A percentile compares a stretch with the other conserved stretches of the same genome.
These are phyloP conservation scores for Volucella inanis DNA, from an alignment of 2,888 invertebrate genomes.

Conservation along the genomic window DNA sequence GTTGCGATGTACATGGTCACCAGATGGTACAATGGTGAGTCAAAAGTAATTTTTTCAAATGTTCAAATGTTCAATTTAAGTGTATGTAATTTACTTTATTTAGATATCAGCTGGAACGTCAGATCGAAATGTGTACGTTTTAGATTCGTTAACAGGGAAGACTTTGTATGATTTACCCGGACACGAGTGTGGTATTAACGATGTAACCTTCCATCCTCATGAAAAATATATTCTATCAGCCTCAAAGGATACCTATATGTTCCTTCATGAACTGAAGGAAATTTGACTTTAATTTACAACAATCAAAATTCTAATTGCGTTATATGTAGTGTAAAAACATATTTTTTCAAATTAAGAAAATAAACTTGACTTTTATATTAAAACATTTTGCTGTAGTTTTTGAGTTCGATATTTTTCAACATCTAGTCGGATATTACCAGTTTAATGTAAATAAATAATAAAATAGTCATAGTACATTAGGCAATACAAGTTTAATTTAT, in stretches of 20 bases:
- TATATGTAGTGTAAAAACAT: too few relatives aligned
- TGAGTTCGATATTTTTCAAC: too few relatives aligned
- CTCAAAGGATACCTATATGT: not conserved
- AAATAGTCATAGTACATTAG: too few relatives aligned
- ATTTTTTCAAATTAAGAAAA: too few relatives aligned
- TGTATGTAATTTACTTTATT: too few relatives aligned
- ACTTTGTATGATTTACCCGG: not conserved
- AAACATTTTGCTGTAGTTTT: too few relatives aligned
- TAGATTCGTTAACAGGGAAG: slow-evolving; percentile 93
- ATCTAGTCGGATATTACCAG: too few relatives aligned
- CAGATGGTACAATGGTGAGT: slow-evolving; percentile 87
- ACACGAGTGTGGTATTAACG: slow-evolving; percentile 15
- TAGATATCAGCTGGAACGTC: slow-evolving; percentile 85
- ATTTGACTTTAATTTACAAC: not conserved
- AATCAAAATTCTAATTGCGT: not conserved
- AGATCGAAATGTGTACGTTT: slow-evolving; percentile 95
- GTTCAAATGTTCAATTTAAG: too few relatives aligned
- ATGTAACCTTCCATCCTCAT: slow-evolving; percentile 34
- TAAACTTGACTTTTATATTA: too few relatives aligned
- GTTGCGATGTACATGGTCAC: slow-evolving; percentile 95
- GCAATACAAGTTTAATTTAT: too few relatives aligned
- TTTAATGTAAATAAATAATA: too few relatives aligned
- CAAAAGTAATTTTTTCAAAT: not conserved
- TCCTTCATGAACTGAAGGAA: not conserved
- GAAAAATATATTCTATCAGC: slow-evolving; percentile 32